Conservation (phyloP, 2,888 invertebrate species). For the Acleris holmiana region DNA sequence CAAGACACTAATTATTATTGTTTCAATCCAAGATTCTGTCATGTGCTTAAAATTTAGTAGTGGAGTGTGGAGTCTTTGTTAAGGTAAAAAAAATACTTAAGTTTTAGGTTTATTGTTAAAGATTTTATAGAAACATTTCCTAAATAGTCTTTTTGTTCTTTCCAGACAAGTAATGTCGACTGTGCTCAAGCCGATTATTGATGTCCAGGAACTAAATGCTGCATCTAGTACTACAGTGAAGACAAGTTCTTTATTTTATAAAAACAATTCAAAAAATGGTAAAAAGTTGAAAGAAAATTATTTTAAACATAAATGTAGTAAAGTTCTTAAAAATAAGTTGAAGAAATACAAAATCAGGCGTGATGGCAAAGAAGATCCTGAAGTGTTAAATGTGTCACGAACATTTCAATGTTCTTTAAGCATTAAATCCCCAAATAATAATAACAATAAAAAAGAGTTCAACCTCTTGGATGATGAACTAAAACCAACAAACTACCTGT, state of each 20-base stretch:
- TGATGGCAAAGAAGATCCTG: conserved; percentile 74
- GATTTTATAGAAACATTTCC: no score
- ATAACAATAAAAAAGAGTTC: conserved; percentile 39
- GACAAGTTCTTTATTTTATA: neutral
- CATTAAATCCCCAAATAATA: conserved; percentile 62
- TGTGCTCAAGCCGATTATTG: conserved; percentile 48
- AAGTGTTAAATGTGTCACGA: conserved; percentile 71
- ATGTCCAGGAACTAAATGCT: conserved; percentile 42
- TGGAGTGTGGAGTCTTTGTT: no score
- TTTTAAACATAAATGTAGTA: conserved; percentile 60
- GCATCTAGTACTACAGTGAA: conserved; percentile 22
- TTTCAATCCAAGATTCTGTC: no score
- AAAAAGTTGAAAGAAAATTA: conserved; percentile 55
- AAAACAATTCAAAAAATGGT: conserved; percentile 2
- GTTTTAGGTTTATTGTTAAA: no score
- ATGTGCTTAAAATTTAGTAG: no score
- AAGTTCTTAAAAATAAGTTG: conserved; percentile 64
- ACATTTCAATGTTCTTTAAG: conserved; percentile 58
- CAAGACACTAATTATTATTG: no score
- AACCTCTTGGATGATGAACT: conserved; percentile 45
- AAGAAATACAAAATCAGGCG: conserved; percentile 72
- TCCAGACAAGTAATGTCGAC: conserved; percentile 74
- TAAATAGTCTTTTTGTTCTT: conserved; percentile 39
- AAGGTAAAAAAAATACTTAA: no score
- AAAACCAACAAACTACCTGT: conserved; percentile 65